Percentiles rank a stretch among this genome's conserved stretches.
These are phyloP conservation scores for Macaria notata DNA, from an alignment of 2,888 invertebrate genomes.

Conservation along the genomic window DNA sequence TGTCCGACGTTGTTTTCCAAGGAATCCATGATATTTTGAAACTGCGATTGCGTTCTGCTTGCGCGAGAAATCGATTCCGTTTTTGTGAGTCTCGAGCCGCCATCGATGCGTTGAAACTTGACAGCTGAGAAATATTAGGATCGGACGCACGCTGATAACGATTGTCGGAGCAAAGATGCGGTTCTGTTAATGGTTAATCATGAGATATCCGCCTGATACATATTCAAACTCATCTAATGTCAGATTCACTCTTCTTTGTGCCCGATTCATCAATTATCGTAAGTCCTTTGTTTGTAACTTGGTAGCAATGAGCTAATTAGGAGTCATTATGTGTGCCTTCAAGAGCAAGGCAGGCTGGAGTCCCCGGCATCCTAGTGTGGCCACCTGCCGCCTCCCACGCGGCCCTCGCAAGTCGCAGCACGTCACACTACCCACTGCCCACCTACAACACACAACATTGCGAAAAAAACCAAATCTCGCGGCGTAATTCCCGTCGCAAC, in stretches of 20 bases:
- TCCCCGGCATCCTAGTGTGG: conserved; percentile 13
- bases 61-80: conserved; percentile 42
- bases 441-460: conserved; percentile 75
- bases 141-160: too few species aligned
- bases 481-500: conserved; percentile 66
- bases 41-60: conserved; percentile 48
- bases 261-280: too few species aligned
- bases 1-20: conserved; percentile 47
- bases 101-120: conserved; percentile 34
- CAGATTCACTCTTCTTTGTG: too few species aligned
- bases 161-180: too few species aligned
- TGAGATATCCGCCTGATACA: too few species aligned
- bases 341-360: conserved; percentile 39
- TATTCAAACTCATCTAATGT: too few species aligned
- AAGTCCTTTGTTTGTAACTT: too few species aligned
- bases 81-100: conserved; percentile 44
- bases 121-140: conserved; percentile 16
- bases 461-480: conserved; percentile 74
- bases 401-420: conserved; percentile 56
- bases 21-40: conserved; percentile 56
- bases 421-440: conserved; percentile 76
- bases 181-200: too few species aligned
- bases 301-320: too few species aligned
- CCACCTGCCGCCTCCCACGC: conserved; percentile 65
- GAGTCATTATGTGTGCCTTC: conserved; percentile 26